Evolutionary conservation across 2,888 invertebrate species (phyloP).

Genomic region (Trimorus sp.): DNA sequence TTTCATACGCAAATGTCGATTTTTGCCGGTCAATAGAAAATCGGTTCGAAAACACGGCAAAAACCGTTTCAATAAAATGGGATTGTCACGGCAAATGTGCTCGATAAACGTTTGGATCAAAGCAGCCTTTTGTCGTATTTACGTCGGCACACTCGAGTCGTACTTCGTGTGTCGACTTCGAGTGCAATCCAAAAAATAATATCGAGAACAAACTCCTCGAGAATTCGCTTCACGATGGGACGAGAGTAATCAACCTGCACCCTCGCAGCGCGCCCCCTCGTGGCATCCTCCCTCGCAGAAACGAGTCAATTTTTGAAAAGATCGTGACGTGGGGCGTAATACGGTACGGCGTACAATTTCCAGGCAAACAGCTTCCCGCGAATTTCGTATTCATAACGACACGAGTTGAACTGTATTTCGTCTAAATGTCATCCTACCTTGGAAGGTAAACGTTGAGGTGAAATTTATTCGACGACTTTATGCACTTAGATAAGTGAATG

Average conservation of each 20-base stretch:
- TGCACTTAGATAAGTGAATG: too few species aligned
- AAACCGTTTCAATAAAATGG: background rate
- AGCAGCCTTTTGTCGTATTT: constrained; percentile 29
- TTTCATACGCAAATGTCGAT: too few species aligned
- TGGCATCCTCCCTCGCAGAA: constrained; percentile 46
- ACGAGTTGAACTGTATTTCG: constrained; percentile 29
- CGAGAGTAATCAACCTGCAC: constrained; percentile 72
- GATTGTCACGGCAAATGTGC: background rate
- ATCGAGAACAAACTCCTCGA: constrained; percentile 68
- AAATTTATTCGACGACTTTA: too few species aligned
- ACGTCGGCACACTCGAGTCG: constrained; percentile 42
- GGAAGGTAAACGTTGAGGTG: too few species aligned
- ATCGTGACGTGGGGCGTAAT: constrained; percentile 32
- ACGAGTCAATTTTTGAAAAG: constrained; percentile 63
- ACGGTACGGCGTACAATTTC: constrained; percentile 18
- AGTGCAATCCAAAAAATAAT: constrained; percentile 62
- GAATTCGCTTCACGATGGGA: constrained; percentile 73
- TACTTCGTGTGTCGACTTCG: constrained; percentile 29
- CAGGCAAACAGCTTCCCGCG: constrained; percentile 31
- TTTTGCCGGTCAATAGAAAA: too few species aligned
- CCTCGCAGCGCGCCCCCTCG: constrained; percentile 66
- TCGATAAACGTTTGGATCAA: constrained; percentile 25
- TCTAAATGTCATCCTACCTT: constrained; percentile 14
- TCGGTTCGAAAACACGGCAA: too few species aligned
- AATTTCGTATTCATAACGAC: constrained; percentile 51